These are phyloP conservation scores for Crypturellus tataupa DNA, from an alignment of 2,797 vertebrate genomes.

Conservation along the genomic window DNA sequence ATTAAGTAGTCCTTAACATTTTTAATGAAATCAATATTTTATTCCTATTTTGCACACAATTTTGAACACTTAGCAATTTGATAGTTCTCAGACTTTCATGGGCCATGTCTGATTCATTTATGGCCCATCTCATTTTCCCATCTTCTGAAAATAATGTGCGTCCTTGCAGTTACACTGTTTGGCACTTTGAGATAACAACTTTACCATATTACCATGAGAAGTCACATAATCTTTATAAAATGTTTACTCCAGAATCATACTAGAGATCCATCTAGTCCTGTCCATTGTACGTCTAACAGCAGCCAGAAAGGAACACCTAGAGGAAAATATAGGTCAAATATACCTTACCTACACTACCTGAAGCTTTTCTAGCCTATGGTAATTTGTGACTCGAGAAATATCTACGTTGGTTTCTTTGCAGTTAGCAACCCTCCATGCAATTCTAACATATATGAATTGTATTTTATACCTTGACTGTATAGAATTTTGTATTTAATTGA, in stretches of 20 bases:
- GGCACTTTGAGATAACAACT: not conserved
- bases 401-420: not conserved
- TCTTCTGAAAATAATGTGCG: not conserved
- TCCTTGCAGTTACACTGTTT: not conserved
- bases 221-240: not conserved
- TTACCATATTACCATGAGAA: not conserved
- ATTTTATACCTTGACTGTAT: not conserved
- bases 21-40: constrained; percentile 90
- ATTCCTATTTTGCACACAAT: constrained; percentile 85
- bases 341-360: not conserved
- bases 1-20: constrained; percentile 88
- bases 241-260: not conserved
- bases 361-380: not conserved
- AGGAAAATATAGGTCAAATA: not conserved
- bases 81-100: constrained; percentile 41
- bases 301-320: not conserved
- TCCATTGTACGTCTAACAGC: not conserved
- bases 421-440: not conserved
- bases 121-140: not conserved
- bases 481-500: constrained; percentile 1
- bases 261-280: not conserved
- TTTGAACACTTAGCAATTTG: constrained; percentile 80
- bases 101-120: constrained; percentile 27
- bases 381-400: not conserved
- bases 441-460: not conserved